Evolutionary conservation across 2,888 invertebrate genomes (phyloP).

Genomic region (Eupithecia subumbrata): DNA sequence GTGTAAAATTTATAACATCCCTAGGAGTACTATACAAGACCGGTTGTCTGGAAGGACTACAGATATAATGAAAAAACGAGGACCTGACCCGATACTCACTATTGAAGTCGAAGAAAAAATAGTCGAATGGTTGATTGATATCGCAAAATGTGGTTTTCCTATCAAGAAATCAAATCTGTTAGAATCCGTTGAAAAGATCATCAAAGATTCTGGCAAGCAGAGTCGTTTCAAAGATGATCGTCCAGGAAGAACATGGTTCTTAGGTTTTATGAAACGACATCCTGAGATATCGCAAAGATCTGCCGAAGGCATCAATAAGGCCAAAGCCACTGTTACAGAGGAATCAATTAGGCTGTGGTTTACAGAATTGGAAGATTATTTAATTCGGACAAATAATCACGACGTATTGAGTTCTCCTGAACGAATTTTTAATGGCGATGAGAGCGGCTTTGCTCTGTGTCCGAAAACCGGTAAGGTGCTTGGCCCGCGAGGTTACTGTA

Average conservation of each 20-base stretch:
- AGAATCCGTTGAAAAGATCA: not conserved
- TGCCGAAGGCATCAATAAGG: not conserved
- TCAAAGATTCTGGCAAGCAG: not conserved
- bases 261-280: not conserved
- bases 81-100: not conserved
- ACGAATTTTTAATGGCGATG: not conserved
- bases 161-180: not conserved
- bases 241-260: not conserved
- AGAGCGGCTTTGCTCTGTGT: constrained; percentile 2
- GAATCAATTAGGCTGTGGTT: not conserved
- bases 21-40: not conserved
- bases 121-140: not conserved
- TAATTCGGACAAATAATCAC: not conserved
- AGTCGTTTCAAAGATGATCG: not conserved
- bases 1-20: not conserved
- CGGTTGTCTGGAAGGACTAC: not conserved
- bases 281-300: not conserved
- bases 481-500: not conserved
- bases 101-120: not conserved
- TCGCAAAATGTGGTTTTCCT: not conserved
- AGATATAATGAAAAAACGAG: not conserved
- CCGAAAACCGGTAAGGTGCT: not conserved
- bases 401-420: not conserved
- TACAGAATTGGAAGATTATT: not conserved
- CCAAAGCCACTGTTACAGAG: not conserved